Conservation (phyloP, 2,888 invertebrate species). For the Ceramica pisi region DNA sequence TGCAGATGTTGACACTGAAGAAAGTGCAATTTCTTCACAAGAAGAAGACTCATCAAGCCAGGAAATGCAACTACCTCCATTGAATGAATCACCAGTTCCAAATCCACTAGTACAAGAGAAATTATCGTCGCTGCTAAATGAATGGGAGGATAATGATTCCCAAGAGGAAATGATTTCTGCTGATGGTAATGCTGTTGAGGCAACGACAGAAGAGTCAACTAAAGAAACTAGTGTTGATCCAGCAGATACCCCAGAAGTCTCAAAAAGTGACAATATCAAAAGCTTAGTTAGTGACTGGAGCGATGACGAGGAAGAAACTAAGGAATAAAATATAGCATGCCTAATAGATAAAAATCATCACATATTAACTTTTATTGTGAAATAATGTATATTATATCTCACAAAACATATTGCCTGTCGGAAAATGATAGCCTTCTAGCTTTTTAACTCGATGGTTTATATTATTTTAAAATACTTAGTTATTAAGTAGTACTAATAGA, state of each 20-base stretch:
- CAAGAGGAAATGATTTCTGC: conserved; percentile 74
- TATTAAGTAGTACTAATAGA: conserved; percentile 55
- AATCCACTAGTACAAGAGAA: conserved; percentile 73
- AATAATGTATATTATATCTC: conserved; percentile 6
- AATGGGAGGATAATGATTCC: conserved; percentile 89
- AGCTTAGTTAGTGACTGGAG: conserved; percentile 89
- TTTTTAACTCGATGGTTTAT: conserved; percentile 31
- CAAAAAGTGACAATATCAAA: conserved; percentile 83
- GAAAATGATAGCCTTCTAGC: conserved; percentile 24
- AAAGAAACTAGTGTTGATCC: conserved; percentile 10
- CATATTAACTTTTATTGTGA: background rate
- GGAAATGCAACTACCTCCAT: conserved; percentile 41
- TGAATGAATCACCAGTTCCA: conserved; percentile 44
- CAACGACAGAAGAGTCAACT: conserved; percentile 40
- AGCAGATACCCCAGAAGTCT: conserved; percentile 43
- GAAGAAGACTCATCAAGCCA: conserved; percentile 65
- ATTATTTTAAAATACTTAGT: conserved; percentile 48
- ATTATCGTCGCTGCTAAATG: conserved; percentile 85
- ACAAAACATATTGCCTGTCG: conserved; percentile 13
- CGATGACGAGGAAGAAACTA: conserved; percentile 84
- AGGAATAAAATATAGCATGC: conserved; percentile 57
- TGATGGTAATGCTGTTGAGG: conserved; percentile 37
- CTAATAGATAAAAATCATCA: background rate
- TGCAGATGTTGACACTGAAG: conserved; percentile 62
- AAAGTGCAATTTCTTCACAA: conserved; percentile 69